Conservation (phyloP, 2,888 invertebrate species). For the Eledone cirrhosa region DNA sequence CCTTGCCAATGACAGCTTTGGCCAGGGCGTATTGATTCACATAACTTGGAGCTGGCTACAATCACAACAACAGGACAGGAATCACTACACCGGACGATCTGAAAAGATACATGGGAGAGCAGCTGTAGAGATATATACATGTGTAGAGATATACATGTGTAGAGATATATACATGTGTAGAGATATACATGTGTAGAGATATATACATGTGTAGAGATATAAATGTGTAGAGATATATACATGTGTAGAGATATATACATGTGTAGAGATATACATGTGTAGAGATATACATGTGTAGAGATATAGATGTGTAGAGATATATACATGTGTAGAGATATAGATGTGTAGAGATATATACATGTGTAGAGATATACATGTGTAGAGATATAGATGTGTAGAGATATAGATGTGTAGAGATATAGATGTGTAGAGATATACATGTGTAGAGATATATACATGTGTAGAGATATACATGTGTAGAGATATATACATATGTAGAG, state of each 20-base stretch:
- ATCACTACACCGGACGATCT: slow-evolving; percentile 59
- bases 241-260: too few relatives aligned
- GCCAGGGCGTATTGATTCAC: slow-evolving; percentile 55
- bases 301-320: neutral
- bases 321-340: neutral
- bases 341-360: neutral
- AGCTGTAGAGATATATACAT: neutral
- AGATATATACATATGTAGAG: neutral
- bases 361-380: neutral
- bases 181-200: neutral
- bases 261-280: too few relatives aligned
- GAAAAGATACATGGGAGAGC: slow-evolving; percentile 15
- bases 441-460: neutral
- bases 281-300: neutral
- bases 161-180: neutral
- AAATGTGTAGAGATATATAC: too few relatives aligned
- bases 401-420: neutral
- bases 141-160: neutral
- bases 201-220: too few relatives aligned
- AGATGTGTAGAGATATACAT: neutral
- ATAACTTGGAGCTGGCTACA: slow-evolving; percentile 49
- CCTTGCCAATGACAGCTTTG: slow-evolving; percentile 56
- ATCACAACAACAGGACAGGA: slow-evolving; percentile 51
- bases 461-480: neutral
- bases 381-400: neutral